A percentile compares a stretch with the other conserved stretches of the same genome.
phyloP scores from a whole-genome alignment of 1,140 invertebrate species.

The Drosophila tropicalis region DNA sequence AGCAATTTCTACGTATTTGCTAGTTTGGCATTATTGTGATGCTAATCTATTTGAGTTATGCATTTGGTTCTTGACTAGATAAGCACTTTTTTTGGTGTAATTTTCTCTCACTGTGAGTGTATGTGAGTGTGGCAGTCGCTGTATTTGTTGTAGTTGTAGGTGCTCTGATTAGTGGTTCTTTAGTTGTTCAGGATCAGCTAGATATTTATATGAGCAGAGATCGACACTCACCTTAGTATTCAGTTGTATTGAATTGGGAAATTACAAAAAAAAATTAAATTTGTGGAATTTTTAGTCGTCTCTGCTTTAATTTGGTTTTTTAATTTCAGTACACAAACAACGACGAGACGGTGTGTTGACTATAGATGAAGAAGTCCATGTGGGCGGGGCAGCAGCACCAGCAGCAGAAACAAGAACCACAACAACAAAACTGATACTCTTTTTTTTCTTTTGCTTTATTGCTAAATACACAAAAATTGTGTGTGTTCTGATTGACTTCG shows the following conservation, averaged over 20 bases:
- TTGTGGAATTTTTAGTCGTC: not conserved
- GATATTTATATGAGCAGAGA: conserved; percentile 15
- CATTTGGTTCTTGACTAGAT: conserved; percentile 57
- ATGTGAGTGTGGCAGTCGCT: conserved; percentile 27
- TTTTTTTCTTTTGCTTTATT: too few species aligned
- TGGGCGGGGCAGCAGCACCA: conserved; percentile 3
- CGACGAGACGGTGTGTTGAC: not conserved
- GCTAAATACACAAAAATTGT: too few species aligned
- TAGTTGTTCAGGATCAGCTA: conserved; percentile 37
- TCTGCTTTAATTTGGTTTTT: not conserved
- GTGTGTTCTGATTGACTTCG: not conserved
- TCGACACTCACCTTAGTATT: conserved; percentile 46
- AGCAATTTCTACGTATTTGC: conserved; percentile 20
- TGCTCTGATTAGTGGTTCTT: conserved; percentile 39
- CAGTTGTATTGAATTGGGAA: conserved; percentile 16
- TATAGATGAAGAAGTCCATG: not conserved
- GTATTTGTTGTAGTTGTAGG: conserved; percentile 35
- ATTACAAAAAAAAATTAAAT: not conserved
- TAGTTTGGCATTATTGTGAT: conserved; percentile 40
- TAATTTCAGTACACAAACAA: not conserved
- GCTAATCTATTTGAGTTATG: conserved; percentile 74
- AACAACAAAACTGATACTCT: conserved; percentile 17
- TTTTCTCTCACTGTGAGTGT: conserved; percentile 25
- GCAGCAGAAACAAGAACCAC: not conserved
- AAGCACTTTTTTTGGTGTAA: conserved; percentile 47